Conservation (phyloP, 2,797 vertebrate genomes). For the Allobates femoralis region DNA sequence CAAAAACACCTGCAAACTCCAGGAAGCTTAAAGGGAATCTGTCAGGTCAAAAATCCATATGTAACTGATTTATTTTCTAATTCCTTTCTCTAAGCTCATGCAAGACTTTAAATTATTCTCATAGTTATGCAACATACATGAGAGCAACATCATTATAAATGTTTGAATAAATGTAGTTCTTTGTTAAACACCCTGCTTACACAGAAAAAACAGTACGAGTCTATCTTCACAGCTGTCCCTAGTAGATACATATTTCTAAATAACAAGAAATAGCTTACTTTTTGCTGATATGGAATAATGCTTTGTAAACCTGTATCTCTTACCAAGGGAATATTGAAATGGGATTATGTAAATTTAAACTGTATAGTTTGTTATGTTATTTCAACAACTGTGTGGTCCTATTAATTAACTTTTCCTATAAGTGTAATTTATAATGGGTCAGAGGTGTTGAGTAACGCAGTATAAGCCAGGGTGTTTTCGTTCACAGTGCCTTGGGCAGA, state of each 20-base stretch:
- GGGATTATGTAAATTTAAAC: background rate
- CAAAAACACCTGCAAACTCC: too few relatives aligned
- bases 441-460: background rate
- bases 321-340: background rate
- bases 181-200: background rate
- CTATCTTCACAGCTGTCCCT: too few relatives aligned
- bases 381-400: background rate
- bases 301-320: background rate
- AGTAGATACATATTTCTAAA: too few relatives aligned
- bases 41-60: too few relatives aligned
- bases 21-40: too few relatives aligned
- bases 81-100: too few relatives aligned
- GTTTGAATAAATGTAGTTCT: background rate
- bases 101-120: background rate
- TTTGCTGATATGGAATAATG: too few relatives aligned
- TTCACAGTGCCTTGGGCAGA: background rate
- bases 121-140: background rate
- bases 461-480: background rate
- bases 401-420: background rate
- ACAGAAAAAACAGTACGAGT: background rate
- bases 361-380: background rate
- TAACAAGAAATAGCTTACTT: too few relatives aligned
- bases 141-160: background rate
- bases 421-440: background rate
- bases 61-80: too few relatives aligned